Evolutionary conservation across 2,888 invertebrate species (phyloP).

Genomic region (Pheosia gnoma): DNA sequence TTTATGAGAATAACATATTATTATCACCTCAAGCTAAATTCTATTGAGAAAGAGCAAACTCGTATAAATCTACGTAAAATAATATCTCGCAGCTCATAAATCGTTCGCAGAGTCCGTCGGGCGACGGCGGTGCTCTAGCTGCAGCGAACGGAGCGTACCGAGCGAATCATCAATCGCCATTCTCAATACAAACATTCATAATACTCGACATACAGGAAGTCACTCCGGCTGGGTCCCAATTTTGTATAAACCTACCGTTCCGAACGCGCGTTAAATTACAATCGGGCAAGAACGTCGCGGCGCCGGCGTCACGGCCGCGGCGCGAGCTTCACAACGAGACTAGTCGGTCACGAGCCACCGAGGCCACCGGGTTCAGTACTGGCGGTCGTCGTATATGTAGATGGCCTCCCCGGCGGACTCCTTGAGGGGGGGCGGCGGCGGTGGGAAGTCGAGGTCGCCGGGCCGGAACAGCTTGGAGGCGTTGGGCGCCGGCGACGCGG

Average conservation of each 20-base stretch:
- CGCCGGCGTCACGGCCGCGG: slow-evolving; percentile 12
- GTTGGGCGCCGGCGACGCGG: slow-evolving; percentile 78
- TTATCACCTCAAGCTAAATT: slow-evolving; percentile 67
- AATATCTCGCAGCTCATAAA: slow-evolving; percentile 54
- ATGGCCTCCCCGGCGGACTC: slow-evolving; percentile 88
- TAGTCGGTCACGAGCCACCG: slow-evolving; percentile 44
- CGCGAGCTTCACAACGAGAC: slow-evolving; percentile 35
- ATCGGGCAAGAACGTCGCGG: slow-evolving; percentile 39
- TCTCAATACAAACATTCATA: slow-evolving; percentile 34
- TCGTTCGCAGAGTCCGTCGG: slow-evolving; percentile 49
- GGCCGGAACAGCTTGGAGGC: slow-evolving; percentile 79
- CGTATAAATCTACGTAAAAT: slow-evolving; percentile 57
- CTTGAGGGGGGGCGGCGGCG: slow-evolving; percentile 79
- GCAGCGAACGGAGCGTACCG: slow-evolving; percentile 17
- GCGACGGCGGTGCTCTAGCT: slow-evolving; percentile 31
- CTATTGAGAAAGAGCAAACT: slow-evolving; percentile 62
- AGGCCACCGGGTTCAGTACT: slow-evolving; percentile 60
- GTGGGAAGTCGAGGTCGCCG: slow-evolving; percentile 74
- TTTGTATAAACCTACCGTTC: slow-evolving; percentile 52
- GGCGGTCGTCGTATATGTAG: slow-evolving; percentile 79
- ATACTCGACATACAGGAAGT: slow-evolving; percentile 42
- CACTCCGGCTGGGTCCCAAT: slow-evolving; percentile 72
- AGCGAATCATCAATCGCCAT: slow-evolving; percentile 28
- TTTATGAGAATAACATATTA: slow-evolving; percentile 65
- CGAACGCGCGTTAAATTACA: slow-evolving; percentile 25